Conservation (phyloP, 2,888 invertebrate species). For the Eupithecia subumbrata region DNA sequence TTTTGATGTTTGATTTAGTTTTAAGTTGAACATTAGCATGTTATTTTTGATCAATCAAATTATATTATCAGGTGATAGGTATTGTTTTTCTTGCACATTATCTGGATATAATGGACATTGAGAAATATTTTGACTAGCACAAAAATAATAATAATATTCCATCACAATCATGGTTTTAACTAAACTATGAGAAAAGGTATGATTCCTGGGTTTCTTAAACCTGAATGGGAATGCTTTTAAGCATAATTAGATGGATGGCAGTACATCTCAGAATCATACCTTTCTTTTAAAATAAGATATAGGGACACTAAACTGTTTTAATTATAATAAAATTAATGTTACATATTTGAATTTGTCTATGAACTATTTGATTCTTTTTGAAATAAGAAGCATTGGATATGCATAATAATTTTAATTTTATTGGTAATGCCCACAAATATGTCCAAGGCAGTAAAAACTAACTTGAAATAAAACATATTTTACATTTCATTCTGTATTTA, state of each 20-base stretch:
- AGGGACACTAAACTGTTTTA: slow-evolving; percentile 67
- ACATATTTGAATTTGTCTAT: slow-evolving; percentile 4
- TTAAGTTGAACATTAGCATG: slow-evolving; percentile 69
- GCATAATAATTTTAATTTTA: background rate
- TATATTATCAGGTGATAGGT: slow-evolving; percentile 64
- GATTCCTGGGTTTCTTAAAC: background rate
- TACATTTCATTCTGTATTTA: slow-evolving; percentile 18
- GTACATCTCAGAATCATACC: slow-evolving; percentile 24
- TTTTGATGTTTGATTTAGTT: slow-evolving; percentile 61
- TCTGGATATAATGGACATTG: slow-evolving; percentile 77
- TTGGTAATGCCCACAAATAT: background rate
- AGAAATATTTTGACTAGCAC: slow-evolving; percentile 67
- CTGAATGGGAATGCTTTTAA: background rate
- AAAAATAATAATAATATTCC: slow-evolving; percentile 39
- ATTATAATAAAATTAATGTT: slow-evolving; percentile 42
- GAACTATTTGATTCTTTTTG: background rate
- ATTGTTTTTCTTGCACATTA: slow-evolving; percentile 74
- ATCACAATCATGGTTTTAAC: background rate
- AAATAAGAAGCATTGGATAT: background rate
- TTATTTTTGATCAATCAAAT: slow-evolving; percentile 56
- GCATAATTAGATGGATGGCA: background rate
- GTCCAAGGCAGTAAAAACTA: slow-evolving; percentile 20
- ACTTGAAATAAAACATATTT: slow-evolving; percentile 20
- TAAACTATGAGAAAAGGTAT: background rate
- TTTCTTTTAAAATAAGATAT: slow-evolving; percentile 52